Evolutionary conservation across 2,113 vertebrate genomes (phyloP), one percentile per base, ranked within the genome.

Genomic region (Microtus richardsoni): DNA sequence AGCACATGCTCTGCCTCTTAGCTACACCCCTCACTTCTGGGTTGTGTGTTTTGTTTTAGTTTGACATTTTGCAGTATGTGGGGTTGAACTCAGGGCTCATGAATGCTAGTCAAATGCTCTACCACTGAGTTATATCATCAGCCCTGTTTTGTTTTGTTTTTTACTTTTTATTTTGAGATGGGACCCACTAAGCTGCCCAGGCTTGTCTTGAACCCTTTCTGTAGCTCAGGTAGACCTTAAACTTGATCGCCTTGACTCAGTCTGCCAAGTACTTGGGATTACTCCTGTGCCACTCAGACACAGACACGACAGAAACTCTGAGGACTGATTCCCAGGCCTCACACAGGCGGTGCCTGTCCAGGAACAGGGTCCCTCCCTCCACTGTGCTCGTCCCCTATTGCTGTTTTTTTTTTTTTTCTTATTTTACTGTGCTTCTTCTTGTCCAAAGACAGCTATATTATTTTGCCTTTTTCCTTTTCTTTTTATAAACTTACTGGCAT

Each of bases 321-420:
- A 49, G 73, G 13, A 2, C 10, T 8, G 7, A 21, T 5, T 41
- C 3, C 1, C 4, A 21, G 12, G 9, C 39, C 6, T 28, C 28
- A 10, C 3, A 10, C 2, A 30, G 28, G 17, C 3, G 0, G 0
- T 7, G 19, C 54, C 8, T 7, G 3, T 41, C 33, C 0, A 41
- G 12, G 33, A 3, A 9, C 12, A 39, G 68, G 12, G 3, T 24
- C 52, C 54, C 4, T 19, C 21, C 33, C 12, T 54, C 24, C 21
- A 2, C 8, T 36, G 9, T 10, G 10, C 54, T 30, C 24, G 26
- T 83, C 3, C 0, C 39, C 54, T 17, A 19, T 13, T 14, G 36
- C 70, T n/a, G 36, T 39, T 26, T 26, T 71, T 52, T 17, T 11
- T 13, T 44, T 71, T 33, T 28, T 30, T 62, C 33, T 60, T 5